phyloP scores from a whole-genome alignment of 2,888 invertebrate genomes.

The Polydrusus pterygomalis region DNA sequence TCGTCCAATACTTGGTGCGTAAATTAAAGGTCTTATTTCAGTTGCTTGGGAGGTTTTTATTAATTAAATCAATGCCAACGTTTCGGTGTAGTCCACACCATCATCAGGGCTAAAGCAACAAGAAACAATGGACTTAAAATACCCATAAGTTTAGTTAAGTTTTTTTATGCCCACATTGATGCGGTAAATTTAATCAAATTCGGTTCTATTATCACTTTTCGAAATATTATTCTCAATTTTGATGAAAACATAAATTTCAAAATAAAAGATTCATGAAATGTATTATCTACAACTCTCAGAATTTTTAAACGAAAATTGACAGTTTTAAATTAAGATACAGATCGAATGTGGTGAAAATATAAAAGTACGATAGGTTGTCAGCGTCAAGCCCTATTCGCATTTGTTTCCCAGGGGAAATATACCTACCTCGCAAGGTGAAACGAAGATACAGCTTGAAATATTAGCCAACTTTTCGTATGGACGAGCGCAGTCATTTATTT shows the following conservation, averaged over 20 bases:
- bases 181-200: no score
- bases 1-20: no score
- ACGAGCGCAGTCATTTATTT: slow-evolving; percentile 73
- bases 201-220: no score
- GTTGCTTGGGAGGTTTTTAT: no score
- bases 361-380: slow-evolving; percentile 59
- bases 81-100: no score
- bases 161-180: no score
- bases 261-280: no score
- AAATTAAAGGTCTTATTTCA: no score
- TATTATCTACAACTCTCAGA: neutral
- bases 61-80: no score
- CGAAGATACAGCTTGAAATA: slow-evolving; percentile 69
- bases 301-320: slow-evolving; percentile 62
- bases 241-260: neutral
- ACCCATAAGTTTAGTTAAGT: no score
- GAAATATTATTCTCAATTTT: neutral
- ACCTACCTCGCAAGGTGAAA: slow-evolving; percentile 66
- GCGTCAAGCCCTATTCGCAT: slow-evolving; percentile 55
- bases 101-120: no score
- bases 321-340: slow-evolving; percentile 68
- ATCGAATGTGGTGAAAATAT: slow-evolving; percentile 64
- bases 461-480: slow-evolving; percentile 73
- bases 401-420: slow-evolving; percentile 69
- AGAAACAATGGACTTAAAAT: no score